These are phyloP conservation scores for Smittia aterrima DNA, from an alignment of 2,888 invertebrate genomes.

Conservation along the genomic window DNA sequence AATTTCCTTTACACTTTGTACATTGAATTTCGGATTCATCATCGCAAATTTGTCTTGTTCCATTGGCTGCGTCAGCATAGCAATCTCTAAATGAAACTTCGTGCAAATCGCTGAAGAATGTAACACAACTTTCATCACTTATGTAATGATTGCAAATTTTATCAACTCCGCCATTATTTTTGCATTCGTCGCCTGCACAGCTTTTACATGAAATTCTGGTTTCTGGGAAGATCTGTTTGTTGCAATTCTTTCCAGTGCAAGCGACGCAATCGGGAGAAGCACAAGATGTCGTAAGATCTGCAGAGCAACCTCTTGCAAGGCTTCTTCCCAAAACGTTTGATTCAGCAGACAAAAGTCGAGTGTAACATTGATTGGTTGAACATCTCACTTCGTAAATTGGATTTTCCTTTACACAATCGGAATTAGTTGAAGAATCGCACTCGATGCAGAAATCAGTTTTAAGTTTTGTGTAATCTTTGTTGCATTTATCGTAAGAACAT, in stretches of 20 bases:
- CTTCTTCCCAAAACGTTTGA: not conserved
- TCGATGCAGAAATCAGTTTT: constrained; percentile 11
- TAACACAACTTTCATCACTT: constrained; percentile 2
- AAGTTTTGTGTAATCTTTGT: constrained; percentile 9
- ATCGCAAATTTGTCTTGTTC: constrained; percentile 31
- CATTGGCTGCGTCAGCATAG: not conserved
- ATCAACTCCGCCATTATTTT: not conserved
- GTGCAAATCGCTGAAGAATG: constrained; percentile 2
- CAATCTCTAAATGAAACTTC: constrained; percentile 20
- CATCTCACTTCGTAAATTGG: not conserved
- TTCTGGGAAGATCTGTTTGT: not conserved
- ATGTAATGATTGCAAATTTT: constrained; percentile 19
- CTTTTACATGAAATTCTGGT: constrained; percentile 27
- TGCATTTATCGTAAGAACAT: constrained; percentile 26
- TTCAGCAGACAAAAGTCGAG: not conserved
- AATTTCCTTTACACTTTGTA: constrained; percentile 24
- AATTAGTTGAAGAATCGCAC: not conserved
- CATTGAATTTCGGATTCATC: constrained; percentile 21
- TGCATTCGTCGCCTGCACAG: not conserved
- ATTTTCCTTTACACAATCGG: not conserved
- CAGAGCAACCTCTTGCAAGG: constrained; percentile 10
- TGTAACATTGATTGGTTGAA: not conserved
- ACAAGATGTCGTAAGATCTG: not conserved
- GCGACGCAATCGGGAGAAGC: not conserved
- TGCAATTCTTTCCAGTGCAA: constrained; percentile 19